These are phyloP conservation scores for Yoshiicerus persimilis DNA, from an alignment of 1,140 invertebrate species.

Conservation along the genomic window DNA sequence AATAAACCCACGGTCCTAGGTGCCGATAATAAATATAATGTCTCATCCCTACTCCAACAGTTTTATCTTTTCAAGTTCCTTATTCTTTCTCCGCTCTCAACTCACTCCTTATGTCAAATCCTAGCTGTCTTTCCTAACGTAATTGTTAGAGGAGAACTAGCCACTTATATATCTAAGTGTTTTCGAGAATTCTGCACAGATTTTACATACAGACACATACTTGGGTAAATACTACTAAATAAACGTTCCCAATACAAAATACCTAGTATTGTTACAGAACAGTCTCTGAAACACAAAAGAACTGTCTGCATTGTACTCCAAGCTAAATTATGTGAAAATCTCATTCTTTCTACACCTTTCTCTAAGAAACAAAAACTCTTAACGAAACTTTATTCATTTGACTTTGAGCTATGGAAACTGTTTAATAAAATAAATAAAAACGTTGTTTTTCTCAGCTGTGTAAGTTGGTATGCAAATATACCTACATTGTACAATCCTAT, in stretches of 20 bases:
- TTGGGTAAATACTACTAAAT: too few relatives aligned
- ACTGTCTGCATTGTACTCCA: neutral
- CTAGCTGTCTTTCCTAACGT: too few relatives aligned
- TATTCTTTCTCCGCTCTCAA: too few relatives aligned
- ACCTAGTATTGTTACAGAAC: too few relatives aligned
- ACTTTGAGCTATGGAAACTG: neutral
- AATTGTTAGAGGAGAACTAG: neutral
- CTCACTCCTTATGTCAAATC: too few relatives aligned
- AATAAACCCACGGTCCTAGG: neutral
- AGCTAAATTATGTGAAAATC: neutral
- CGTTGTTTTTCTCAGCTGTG: neutral
- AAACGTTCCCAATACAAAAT: neutral
- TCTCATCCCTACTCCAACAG: too few relatives aligned
- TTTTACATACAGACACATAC: neutral
- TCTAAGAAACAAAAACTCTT: neutral
- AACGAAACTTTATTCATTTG: neutral
- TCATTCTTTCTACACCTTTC: neutral
- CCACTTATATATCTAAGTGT: neutral
- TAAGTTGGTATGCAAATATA: too few relatives aligned
- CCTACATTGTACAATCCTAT: neutral
- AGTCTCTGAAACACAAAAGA: neutral
- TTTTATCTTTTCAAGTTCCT: too few relatives aligned
- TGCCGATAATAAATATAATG: neutral
- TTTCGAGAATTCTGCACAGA: neutral
- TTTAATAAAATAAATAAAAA: neutral